Evolutionary conservation across 1,140 invertebrate genomes (phyloP).

Genomic region (Steinernema khuongi): DNA sequence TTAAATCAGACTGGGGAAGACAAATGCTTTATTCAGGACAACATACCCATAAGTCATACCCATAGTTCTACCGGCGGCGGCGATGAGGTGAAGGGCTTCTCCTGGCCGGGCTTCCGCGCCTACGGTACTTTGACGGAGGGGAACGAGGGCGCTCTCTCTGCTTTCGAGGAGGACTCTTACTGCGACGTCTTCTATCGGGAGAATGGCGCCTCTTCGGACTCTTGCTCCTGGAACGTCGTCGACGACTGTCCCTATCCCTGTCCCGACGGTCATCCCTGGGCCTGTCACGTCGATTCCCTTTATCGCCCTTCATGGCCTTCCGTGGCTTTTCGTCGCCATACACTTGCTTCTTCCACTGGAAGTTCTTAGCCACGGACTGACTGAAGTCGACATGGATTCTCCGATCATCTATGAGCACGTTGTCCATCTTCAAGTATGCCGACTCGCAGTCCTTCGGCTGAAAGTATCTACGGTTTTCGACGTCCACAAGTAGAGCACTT

Average conservation of each 20-base stretch:
- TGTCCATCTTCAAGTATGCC: conserved; percentile 99
- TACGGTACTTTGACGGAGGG: background rate
- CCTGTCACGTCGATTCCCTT: background rate
- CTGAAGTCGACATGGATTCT: conserved; percentile 99
- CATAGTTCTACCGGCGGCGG: background rate
- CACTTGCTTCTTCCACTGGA: conserved; percentile 46
- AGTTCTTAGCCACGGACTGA: conserved; percentile 73
- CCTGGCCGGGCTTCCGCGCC: background rate
- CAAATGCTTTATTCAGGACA: too few relatives aligned
- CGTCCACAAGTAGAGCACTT: conserved; percentile 25
- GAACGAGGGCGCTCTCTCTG: background rate
- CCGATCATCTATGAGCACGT: conserved; percentile 95
- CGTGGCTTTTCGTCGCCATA: background rate
- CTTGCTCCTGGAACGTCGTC: background rate
- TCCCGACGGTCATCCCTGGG: background rate
- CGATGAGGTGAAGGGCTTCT: background rate
- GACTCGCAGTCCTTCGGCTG: conserved; percentile 81
- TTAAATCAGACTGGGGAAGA: too few relatives aligned
- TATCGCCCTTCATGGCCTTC: background rate
- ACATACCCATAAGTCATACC: background rate
- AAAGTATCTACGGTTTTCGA: conserved; percentile 26
- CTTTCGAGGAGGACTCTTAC: background rate
- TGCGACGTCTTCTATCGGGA: background rate
- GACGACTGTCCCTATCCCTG: background rate
- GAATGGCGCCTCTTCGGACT: background rate